Evolutionary conservation across 2,113 vertebrate genomes (phyloP).

Genomic region (Leptodactylus fuscus): DNA sequence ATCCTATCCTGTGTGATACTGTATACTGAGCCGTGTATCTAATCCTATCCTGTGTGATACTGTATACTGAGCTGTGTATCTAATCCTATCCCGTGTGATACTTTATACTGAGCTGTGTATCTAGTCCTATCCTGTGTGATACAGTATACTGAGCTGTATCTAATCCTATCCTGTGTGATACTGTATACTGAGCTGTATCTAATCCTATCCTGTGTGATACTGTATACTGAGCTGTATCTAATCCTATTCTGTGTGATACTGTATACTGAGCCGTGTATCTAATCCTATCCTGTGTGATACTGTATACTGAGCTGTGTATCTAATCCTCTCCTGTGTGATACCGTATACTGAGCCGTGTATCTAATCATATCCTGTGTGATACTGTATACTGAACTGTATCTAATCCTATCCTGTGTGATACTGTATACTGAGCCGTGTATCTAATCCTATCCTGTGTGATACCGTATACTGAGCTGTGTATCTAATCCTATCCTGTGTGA

Average conservation of each 20-base stretch:
- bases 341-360: not conserved
- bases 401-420: not conserved
- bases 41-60: slow-evolving; percentile 5
- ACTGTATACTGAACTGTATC: not conserved
- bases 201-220: not conserved
- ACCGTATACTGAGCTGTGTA: not conserved
- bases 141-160: not conserved
- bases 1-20: not conserved
- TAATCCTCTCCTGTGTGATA: slow-evolving; percentile 5
- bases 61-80: not conserved
- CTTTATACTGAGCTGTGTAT: not conserved
- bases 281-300: not conserved
- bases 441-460: not conserved
- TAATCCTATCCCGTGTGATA: too few species aligned
- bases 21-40: slow-evolving; percentile 7
- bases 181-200: not conserved
- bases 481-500: not conserved
- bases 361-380: too few species aligned
- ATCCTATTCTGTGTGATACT: not conserved
- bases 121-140: not conserved
- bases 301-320: slow-evolving; percentile 13
- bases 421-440: not conserved
- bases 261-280: not conserved
- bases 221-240: not conserved
- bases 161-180: not conserved